Conservation (phyloP, 2,113 vertebrate genomes). For the Agelaius tricolor region DNA sequence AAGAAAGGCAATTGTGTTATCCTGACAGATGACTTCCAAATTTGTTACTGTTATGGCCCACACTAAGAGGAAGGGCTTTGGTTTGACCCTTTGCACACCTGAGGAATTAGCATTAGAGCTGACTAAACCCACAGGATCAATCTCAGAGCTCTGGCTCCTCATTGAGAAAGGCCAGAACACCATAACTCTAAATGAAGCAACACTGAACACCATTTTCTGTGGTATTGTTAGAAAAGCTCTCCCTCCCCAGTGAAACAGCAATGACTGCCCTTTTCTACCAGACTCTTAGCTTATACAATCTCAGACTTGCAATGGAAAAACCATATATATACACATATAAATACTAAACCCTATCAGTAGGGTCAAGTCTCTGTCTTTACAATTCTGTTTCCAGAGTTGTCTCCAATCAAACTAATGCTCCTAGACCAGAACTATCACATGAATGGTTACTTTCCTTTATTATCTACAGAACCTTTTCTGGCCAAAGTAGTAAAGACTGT, state of each 20-base stretch:
- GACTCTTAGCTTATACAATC: not conserved
- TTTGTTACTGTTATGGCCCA: not conserved
- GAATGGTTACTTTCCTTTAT: conserved; percentile 47
- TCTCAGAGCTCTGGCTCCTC: rapidly evolving
- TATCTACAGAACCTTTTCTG: conserved; percentile 37
- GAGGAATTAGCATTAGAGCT: not conserved
- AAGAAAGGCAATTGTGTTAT: not conserved
- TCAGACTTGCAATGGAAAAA: not conserved
- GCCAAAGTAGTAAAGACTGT: conserved; percentile 18
- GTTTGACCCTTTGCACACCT: not conserved
- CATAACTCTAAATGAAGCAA: not conserved
- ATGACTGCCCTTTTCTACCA: not conserved
- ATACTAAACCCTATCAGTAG: not conserved
- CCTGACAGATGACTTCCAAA: not conserved
- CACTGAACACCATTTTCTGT: not conserved
- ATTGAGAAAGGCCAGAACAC: not conserved
- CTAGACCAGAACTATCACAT: conserved; percentile 24
- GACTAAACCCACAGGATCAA: not conserved
- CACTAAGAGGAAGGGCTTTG: not conserved
- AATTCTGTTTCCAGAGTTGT: not conserved
- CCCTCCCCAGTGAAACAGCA: not conserved
- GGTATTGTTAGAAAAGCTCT: not conserved
- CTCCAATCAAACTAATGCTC: conserved; percentile 25
- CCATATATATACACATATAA: not conserved
- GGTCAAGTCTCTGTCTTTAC: not conserved